Base-by-base conservation (phyloP, 2,797 vertebrate species). In the Nyctalus aviator region DNA sequence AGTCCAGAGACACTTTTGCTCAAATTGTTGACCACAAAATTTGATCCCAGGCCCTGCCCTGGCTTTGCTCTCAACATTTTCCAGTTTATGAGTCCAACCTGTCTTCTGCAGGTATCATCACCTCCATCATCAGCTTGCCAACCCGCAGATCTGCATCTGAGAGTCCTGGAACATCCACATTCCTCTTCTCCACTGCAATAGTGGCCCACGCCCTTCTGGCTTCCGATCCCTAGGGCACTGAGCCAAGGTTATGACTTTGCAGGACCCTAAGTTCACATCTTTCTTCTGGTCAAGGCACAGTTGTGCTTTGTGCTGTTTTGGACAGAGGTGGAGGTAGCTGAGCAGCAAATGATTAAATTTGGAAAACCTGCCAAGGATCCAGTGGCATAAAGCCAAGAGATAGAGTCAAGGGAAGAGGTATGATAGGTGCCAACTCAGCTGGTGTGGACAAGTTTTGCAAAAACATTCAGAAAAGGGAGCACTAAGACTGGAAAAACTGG, bases 341-440 rank as follows among this genome's bases (percentile, higher is more conserved):
- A 93, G 86, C 20, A 32, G 79, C 55, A 86, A 92, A 53, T 92
- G 91, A 92, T 78, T 91, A 78, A 75, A 83, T 57, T 18, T 84
- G 68, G 73, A 89, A 94, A 90, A 90, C 25, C 57, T 94, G 81
- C 77, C 92, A 84, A 73, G 46, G 46, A 92, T 41, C 53, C 73
- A 50, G n/a, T 68, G 86, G 84, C 73, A 79, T 23, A 23, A 90
- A 94, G 69, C 91, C 94, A 95, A 96, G 50, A 68, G 57, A 13
- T 88, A 68, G 64, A 88, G 88, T 92, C 72, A 46, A 55, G 73
- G 83, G 0, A 12, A 91, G 82, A 78, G 48, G 55, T 25, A 44
- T 50, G 37, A 44, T 14, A 62, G 44, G 64, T 17, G 6, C n/a
- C 53, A 90, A 37, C 27, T 90, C 59, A 81, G 48, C 55, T 82